phyloP scores from a whole-genome alignment of 1,140 invertebrate genomes.

The Galleria mellonella region DNA sequence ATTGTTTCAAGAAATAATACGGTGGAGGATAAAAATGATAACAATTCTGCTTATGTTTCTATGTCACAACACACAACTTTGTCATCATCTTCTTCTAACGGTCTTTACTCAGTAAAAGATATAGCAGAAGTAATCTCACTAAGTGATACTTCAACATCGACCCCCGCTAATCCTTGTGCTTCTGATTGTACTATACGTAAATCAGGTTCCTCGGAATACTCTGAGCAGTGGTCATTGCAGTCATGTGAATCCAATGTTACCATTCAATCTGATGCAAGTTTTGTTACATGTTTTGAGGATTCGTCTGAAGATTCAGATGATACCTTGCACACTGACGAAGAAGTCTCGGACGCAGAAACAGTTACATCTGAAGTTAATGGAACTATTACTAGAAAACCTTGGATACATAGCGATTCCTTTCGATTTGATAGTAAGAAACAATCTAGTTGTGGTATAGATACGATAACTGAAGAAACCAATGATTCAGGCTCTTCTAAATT shows the following conservation, averaged over 20 bases:
- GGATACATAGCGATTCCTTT: constrained; percentile 63
- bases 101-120: constrained; percentile 61
- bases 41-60: constrained; percentile 17
- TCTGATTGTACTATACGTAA: constrained; percentile 46
- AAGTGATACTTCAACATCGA: constrained; percentile 41
- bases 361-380: constrained; percentile 56
- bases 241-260: constrained; percentile 60
- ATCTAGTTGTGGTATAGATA: constrained; percentile 22
- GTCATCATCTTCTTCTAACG: constrained; percentile 36
- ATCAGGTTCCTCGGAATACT: constrained; percentile 64
- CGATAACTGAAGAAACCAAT: constrained; percentile 37
- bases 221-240: constrained; percentile 57
- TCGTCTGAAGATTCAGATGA: constrained; percentile 54
- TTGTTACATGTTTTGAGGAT: constrained; percentile 57
- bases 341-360: constrained; percentile 56
- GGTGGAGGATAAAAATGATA: constrained; percentile 11
- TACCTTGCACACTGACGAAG: constrained; percentile 55
- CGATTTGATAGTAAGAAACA: constrained; percentile 35
- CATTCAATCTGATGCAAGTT: constrained; percentile 53
- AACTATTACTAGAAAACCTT: constrained; percentile 41
- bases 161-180: constrained; percentile 43
- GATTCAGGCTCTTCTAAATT: constrained; percentile 35
- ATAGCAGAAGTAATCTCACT: constrained; percentile 59
- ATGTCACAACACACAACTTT: constrained; percentile 42
- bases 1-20: constrained; percentile 32